Percentiles rank a stretch among this genome's conserved stretches.
Conservation (phyloP, 2,797 vertebrate genomes). For the Myotis vivesi region DNA sequence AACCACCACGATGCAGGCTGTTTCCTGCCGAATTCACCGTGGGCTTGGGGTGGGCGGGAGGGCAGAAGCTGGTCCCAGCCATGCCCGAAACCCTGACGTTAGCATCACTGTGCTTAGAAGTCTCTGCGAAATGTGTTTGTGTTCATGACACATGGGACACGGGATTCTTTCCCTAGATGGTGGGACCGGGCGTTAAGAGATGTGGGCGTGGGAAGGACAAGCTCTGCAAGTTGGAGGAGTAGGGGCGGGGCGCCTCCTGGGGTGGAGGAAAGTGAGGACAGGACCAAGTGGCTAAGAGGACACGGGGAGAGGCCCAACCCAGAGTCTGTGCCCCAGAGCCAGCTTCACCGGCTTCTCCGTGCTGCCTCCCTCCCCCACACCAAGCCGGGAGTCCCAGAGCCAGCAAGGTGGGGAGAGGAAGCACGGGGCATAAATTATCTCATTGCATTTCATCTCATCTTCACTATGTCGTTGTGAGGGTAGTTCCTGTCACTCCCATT, state of each 20-base stretch:
- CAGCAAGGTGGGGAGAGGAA: not conserved
- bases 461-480: not conserved
- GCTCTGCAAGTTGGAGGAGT: not conserved
- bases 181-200: accelerated
- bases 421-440: not conserved
- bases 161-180: not conserved
- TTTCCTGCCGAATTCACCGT: slow-evolving; percentile 7
- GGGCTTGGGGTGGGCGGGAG: not conserved
- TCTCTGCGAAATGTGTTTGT: not conserved
- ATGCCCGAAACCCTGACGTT: not conserved
- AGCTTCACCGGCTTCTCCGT: not conserved
- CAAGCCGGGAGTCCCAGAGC: not conserved
- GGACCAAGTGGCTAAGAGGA: not conserved
- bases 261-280: not conserved
- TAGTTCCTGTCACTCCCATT: not conserved
- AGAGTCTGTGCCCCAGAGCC: not conserved
- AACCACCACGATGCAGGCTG: not conserved
- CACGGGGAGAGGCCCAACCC: accelerated
- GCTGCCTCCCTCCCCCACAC: not conserved
- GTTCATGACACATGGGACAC: accelerated
- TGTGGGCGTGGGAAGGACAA: not conserved
- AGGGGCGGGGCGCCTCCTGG: not conserved
- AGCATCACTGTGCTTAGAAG: not conserved
- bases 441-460: too few relatives aligned
- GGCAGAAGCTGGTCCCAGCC: not conserved